Conservation (phyloP, 2,888 invertebrate species). For the Lomographa bimaculata region DNA sequence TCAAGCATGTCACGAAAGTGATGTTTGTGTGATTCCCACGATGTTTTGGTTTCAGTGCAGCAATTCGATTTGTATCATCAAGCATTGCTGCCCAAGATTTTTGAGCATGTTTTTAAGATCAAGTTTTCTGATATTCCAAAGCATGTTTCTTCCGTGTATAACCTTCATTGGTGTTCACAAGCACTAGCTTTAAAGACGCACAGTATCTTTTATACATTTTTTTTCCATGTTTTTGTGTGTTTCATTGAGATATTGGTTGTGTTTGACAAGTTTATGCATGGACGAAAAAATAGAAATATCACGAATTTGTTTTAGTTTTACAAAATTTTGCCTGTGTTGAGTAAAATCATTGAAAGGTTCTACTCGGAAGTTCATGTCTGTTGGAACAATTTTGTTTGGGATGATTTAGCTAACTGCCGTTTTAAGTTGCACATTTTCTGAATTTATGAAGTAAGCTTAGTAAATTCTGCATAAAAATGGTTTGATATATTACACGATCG, state of each 20-base stretch:
- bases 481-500: too few species aligned
- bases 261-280: conserved; percentile 54
- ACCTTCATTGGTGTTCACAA: conserved; percentile 50
- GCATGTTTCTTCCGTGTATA: conserved; percentile 71
- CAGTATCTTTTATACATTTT: conserved; percentile 31
- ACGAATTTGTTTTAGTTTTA: too few species aligned
- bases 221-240: conserved; percentile 44
- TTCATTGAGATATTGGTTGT: conserved; percentile 42
- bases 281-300: too few species aligned
- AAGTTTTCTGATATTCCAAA: conserved; percentile 43
- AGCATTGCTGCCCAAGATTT: conserved; percentile 30
- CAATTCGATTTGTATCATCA: conserved; percentile 39
- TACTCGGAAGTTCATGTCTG: conserved; percentile 18
- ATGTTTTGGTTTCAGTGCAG: conserved; percentile 55
- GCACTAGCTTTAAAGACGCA: conserved; percentile 60
- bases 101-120: conserved; percentile 50
- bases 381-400: conserved; percentile 14
- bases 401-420: neutral
- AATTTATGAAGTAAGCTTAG: neutral
- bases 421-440: neutral
- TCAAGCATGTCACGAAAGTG: conserved; percentile 6
- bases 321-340: too few species aligned
- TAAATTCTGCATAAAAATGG: too few species aligned
- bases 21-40: conserved; percentile 49
- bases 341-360: conserved; percentile 31